phyloP scores from a whole-genome alignment of 2,113 vertebrate species.

The Phalacrocorax carbo region DNA sequence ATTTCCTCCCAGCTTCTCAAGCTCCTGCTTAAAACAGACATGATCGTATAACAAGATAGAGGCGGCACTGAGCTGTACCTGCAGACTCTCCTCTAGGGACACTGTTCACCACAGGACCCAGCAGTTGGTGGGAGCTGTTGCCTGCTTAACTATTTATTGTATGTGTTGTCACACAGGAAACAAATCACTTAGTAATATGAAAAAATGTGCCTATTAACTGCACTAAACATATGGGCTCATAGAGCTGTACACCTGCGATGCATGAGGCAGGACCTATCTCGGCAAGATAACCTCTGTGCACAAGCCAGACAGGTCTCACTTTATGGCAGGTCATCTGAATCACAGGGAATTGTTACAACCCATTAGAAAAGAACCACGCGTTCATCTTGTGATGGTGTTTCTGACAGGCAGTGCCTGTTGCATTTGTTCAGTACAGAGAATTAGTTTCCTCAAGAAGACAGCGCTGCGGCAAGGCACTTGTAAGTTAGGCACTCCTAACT shows the following conservation, averaged over 20 bases:
- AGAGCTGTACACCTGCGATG: not conserved
- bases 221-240: not conserved
- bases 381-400: not conserved
- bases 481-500: not conserved
- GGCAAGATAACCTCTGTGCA: not conserved
- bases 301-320: not conserved
- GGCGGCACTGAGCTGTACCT: not conserved
- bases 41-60: rapidly evolving
- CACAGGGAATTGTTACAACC: not conserved
- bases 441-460: not conserved
- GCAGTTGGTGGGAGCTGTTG: not conserved
- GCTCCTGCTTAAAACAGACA: not conserved
- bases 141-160: not conserved
- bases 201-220: not conserved
- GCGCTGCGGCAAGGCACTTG: not conserved
- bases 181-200: not conserved
- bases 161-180: not conserved
- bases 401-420: rapidly evolving
- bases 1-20: not conserved
- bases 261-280: not conserved
- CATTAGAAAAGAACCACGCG: not conserved
- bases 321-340: not conserved
- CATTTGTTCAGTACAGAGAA: not conserved
- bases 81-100: not conserved
- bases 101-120: not conserved